phyloP scores from a whole-genome alignment of 2,888 invertebrate species.

The Amblyteles armatorius region DNA sequence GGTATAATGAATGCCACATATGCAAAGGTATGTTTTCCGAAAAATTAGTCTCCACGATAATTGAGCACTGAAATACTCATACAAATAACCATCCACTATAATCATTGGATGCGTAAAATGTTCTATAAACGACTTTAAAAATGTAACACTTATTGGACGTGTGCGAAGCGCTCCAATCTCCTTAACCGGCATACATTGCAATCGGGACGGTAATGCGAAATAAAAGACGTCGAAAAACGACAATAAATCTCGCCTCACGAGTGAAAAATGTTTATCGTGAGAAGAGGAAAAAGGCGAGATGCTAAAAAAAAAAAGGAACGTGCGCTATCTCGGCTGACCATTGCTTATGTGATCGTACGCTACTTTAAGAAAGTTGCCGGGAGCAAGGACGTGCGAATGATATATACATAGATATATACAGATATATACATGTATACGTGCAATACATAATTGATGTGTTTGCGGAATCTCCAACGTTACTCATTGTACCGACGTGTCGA shows the following conservation, averaged over 20 bases:
- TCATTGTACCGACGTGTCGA: background rate
- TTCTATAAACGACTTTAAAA: too few relatives aligned
- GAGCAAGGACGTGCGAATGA: conserved; percentile 45
- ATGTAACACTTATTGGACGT: background rate
- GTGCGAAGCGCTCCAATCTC: background rate
- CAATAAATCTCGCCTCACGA: conserved; percentile 27
- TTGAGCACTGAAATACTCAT: too few relatives aligned
- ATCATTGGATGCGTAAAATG: too few relatives aligned
- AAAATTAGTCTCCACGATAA: too few relatives aligned
- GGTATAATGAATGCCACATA: too few relatives aligned
- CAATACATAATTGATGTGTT: conserved; percentile 4
- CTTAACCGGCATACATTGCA: background rate
- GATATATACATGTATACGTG: background rate
- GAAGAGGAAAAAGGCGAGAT: conserved; percentile 15
- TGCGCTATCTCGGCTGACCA: conserved; percentile 26
- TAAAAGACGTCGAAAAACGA: conserved; percentile 3
- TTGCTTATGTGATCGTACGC: conserved; percentile 17
- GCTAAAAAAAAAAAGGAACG: conserved; percentile 21
- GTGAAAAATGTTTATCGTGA: background rate
- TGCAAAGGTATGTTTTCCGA: too few relatives aligned
- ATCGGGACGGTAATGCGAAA: background rate
- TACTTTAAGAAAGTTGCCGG: conserved; percentile 26
- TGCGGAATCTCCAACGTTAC: background rate
- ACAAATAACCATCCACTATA: too few relatives aligned
- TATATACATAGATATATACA: background rate